phyloP scores from a whole-genome alignment of 2,888 invertebrate species.

The Drosophila infuscata region DNA sequence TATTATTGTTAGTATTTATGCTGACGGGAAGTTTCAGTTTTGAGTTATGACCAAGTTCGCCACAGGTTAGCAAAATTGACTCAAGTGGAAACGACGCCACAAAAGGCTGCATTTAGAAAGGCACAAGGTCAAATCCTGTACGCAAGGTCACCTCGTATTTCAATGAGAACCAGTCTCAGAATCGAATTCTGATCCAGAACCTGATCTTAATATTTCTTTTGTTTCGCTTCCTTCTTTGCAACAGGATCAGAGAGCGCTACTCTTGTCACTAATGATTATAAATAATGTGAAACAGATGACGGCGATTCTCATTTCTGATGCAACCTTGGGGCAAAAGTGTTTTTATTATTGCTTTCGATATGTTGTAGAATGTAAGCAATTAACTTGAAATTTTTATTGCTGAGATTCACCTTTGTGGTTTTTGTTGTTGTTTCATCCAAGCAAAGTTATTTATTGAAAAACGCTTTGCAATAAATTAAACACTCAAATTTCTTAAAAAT shows the following conservation, averaged over 20 bases:
- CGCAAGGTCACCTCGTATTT: conserved; percentile 56
- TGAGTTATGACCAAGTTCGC: conserved; percentile 61
- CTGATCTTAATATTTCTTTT: conserved; percentile 5
- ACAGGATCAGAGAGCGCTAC: conserved; percentile 47
- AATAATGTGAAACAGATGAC: conserved; percentile 47
- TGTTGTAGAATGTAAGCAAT: conserved; percentile 75
- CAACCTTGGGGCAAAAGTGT: conserved; percentile 70
- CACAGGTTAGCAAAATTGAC: conserved; percentile 14
- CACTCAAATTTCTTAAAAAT: conserved; percentile 15
- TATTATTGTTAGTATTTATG: conserved; percentile 33
- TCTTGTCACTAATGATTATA: conserved; percentile 43
- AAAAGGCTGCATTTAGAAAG: conserved; percentile 68
- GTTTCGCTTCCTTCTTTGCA: conserved; percentile 47
- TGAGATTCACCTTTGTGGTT: conserved; percentile 56
- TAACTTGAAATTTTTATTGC: conserved; percentile 70
- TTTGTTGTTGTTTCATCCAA: conserved; percentile 39
- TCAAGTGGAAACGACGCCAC: conserved; percentile 48
- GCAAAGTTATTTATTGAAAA: conserved; percentile 41
- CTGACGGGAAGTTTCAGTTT: conserved; percentile 71
- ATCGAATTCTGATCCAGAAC: background rate
- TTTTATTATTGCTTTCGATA: conserved; percentile 25
- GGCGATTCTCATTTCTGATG: conserved; percentile 16
- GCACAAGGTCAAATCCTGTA: conserved; percentile 59
- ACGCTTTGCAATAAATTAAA: conserved; percentile 51
- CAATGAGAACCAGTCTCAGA: conserved; percentile 2